These are phyloP conservation scores for Pangasius sanitwongsei DNA, from an alignment of 2,797 vertebrate genomes.

Conservation along the genomic window DNA sequence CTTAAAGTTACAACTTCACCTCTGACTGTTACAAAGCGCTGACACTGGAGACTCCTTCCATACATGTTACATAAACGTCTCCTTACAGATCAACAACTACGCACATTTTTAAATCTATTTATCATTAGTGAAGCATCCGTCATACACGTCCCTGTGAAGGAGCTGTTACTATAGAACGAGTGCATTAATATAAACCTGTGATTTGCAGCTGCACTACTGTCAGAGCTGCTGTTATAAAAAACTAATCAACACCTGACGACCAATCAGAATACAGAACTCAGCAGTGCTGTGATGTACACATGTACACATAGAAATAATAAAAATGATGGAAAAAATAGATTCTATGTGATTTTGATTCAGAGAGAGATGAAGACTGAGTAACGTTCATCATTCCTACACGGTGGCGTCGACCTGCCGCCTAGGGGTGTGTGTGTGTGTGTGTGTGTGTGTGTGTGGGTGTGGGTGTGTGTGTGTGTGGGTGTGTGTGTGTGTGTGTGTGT, in stretches of 20 bases:
- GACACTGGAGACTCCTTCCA: not conserved
- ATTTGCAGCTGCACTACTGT: not conserved
- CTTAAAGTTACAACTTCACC: too few species aligned
- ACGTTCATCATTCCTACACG: slow-evolving; percentile 35
- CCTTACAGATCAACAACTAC: not conserved
- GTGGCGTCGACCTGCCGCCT: slow-evolving; percentile 47
- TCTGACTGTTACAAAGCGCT: not conserved
- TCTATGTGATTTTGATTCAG: not conserved
- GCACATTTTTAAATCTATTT: too few species aligned
- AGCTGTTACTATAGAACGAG: not conserved
- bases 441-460: not conserved
- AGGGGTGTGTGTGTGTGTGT: slow-evolving; percentile 22
- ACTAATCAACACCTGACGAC: not conserved
- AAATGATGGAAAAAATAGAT: not conserved
- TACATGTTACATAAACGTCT: too few species aligned
- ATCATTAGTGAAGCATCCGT: too few species aligned
- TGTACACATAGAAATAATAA: not conserved
- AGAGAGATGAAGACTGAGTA: slow-evolving; percentile 10
- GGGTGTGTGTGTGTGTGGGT: slow-evolving; percentile 49
- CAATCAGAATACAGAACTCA: not conserved
- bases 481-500: slow-evolving; percentile 44
- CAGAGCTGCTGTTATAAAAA: not conserved
- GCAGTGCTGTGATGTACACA: not conserved
- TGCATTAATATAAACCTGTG: not conserved
- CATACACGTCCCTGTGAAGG: not conserved